Evolutionary conservation across 2,797 vertebrate genomes (phyloP).

Genomic region (Clarias fuscus): DNA sequence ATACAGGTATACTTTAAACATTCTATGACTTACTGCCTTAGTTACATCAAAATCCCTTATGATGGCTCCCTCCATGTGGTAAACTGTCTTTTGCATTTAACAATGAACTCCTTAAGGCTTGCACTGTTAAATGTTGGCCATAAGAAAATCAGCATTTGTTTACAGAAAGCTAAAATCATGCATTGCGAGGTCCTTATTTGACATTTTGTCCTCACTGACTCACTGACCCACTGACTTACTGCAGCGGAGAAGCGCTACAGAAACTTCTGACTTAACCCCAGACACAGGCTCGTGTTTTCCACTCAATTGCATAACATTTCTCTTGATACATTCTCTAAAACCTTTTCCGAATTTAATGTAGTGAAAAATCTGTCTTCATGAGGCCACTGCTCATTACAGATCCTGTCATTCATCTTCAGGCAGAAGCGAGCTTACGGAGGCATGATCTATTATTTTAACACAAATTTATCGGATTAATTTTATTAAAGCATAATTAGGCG

Average conservation of each 20-base stretch:
- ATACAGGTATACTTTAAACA: slow-evolving; percentile 74
- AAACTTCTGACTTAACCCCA: not conserved
- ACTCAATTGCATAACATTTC: not conserved
- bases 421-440: not conserved
- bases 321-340: not conserved
- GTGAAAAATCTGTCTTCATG: not conserved
- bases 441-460: not conserved
- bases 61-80: not conserved
- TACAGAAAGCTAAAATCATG: not conserved
- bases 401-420: too few relatives aligned
- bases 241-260: not conserved
- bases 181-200: not conserved
- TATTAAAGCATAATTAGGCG: not conserved
- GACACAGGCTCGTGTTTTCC: not conserved
- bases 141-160: not conserved
- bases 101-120: not conserved
- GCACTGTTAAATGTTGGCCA: not conserved
- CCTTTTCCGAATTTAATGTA: not conserved
- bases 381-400: not conserved
- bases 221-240: not conserved
- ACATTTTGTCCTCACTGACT: slow-evolving; percentile 13
- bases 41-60: not conserved
- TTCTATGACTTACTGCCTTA: not conserved
- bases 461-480: not conserved
- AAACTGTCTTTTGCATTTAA: not conserved